phyloP scores from a whole-genome alignment of 37 sponge, comb jelly and placozoan genomes.

The Hexactinellida sp. region DNA sequence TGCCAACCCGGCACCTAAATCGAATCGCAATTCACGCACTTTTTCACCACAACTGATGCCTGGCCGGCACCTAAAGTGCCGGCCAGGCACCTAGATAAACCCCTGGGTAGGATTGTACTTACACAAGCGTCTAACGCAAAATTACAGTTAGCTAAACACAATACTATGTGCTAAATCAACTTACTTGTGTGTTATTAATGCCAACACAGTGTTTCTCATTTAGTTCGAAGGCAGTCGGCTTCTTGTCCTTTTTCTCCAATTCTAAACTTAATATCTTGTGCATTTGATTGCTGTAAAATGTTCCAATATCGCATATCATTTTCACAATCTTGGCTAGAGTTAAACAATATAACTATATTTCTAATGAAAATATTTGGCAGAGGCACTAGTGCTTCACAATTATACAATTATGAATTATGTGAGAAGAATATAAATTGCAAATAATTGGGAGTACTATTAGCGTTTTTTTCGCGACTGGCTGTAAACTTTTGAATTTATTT shows the following conservation, averaged over 20 bases:
- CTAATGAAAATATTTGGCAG: too few species aligned
- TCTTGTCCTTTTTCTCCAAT: neutral
- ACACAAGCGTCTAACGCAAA: neutral
- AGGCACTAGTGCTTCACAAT: too few species aligned
- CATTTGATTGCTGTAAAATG: neutral
- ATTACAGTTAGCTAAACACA: neutral
- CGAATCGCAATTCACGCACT: too few species aligned
- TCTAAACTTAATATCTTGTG: neutral
- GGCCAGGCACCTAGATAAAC: too few species aligned
- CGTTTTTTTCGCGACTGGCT: too few species aligned
- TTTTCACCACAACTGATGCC: too few species aligned
- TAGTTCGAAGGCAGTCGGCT: neutral
- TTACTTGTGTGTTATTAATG: neutral
- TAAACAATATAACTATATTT: neutral
- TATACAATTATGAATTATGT: too few species aligned
- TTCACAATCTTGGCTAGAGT: neutral
- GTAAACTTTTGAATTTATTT: neutral
- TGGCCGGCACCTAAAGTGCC: too few species aligned
- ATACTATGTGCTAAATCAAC: neutral
- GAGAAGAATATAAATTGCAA: too few species aligned
- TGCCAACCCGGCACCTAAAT: too few species aligned
- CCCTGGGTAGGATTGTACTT: too few species aligned
- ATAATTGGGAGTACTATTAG: too few species aligned
- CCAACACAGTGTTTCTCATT: neutral
- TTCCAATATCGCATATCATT: constrained; percentile 1